Evolutionary conservation across 2,888 invertebrate species (phyloP).

Genomic region (Chalcis sispes): DNA sequence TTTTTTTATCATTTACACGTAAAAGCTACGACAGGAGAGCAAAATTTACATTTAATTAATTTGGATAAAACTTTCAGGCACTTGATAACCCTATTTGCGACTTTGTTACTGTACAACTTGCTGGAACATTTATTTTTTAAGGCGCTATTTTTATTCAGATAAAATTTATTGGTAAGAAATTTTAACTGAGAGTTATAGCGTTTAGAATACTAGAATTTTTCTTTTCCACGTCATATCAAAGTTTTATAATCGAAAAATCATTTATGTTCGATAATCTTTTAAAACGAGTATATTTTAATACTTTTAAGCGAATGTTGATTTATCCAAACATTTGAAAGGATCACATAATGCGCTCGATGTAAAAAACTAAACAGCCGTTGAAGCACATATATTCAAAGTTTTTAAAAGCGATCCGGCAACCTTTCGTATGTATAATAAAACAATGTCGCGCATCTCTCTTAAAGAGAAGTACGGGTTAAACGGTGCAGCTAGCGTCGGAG

Average conservation of each 20-base stretch:
- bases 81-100: not conserved
- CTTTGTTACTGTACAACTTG: slow-evolving; percentile 1
- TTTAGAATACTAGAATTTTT: too few species aligned
- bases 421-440: too few species aligned
- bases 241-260: too few species aligned
- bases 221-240: too few species aligned
- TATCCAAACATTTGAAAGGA: not conserved
- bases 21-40: not conserved
- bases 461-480: slow-evolving; percentile 12
- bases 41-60: not conserved
- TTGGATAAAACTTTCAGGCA: slow-evolving; percentile 6
- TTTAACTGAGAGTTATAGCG: too few species aligned
- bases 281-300: slow-evolving; percentile 2
- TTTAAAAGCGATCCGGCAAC: not conserved
- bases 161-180: too few species aligned
- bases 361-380: not conserved
- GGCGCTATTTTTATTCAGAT: too few species aligned
- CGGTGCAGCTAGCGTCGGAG: slow-evolving; percentile 37
- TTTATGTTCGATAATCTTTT: not conserved
- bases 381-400: not conserved
- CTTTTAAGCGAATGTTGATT: not conserved
- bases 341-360: not conserved
- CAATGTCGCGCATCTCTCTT: not conserved
- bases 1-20: not conserved
- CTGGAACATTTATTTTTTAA: not conserved